phyloP scores from a whole-genome alignment of 2,113 vertebrate genomes.

The Hemibates koningsi region DNA sequence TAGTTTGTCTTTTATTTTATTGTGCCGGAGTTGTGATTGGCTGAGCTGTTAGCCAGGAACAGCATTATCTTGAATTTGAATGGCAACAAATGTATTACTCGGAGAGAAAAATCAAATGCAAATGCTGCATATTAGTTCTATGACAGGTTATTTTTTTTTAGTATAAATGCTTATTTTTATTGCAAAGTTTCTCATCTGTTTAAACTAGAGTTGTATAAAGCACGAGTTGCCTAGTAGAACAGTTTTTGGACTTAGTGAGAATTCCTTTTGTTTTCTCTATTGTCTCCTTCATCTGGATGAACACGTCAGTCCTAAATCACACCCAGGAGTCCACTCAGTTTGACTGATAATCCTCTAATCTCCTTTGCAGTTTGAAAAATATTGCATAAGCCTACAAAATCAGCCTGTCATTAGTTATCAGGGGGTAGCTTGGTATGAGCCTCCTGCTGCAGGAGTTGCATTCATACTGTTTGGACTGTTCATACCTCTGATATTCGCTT shows the following conservation, averaged over 20 bases:
- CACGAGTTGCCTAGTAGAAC: neutral
- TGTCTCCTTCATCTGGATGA: neutral
- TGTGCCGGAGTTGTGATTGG: no score
- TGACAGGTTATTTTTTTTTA: rapidly evolving
- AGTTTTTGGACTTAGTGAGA: neutral
- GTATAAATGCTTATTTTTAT: neutral
- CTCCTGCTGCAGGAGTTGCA: neutral
- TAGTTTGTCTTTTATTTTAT: neutral
- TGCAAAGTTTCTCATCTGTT: rapidly evolving
- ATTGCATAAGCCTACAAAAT: neutral
- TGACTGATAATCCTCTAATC: conserved; percentile 8
- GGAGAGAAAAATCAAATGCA: rapidly evolving
- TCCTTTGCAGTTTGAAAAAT: neutral
- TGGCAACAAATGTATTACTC: neutral
- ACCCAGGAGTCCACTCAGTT: neutral
- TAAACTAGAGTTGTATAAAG: neutral
- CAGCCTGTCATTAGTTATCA: neutral
- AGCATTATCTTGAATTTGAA: neutral
- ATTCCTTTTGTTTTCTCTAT: neutral
- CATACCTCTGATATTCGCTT: neutral
- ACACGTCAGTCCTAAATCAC: neutral
- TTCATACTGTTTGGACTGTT: neutral
- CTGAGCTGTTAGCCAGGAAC: neutral
- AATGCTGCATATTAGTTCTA: neutral
- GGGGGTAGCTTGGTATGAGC: neutral